These are phyloP conservation scores for Ichneumon xanthorius DNA, from an alignment of 2,888 invertebrate genomes.

Conservation along the genomic window DNA sequence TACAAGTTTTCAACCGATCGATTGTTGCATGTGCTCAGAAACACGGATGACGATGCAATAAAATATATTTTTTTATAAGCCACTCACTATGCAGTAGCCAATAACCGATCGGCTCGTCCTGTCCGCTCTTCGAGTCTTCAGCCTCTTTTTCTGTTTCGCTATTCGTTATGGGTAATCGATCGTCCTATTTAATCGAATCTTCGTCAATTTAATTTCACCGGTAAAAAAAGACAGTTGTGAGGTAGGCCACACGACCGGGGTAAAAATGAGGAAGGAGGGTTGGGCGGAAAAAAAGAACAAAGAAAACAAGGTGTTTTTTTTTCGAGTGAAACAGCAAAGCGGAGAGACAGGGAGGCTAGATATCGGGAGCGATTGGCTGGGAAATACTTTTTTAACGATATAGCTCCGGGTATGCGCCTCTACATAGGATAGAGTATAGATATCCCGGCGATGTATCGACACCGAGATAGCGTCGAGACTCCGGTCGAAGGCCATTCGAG, in stretches of 20 bases:
- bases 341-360: conserved; percentile 12
- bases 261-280: not conserved
- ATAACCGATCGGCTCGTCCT: not conserved
- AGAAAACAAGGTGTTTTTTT: not conserved
- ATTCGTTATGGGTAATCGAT: conserved; percentile 6
- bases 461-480: conserved; percentile 2
- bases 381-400: conserved; percentile 44
- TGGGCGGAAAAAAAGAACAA: not conserved
- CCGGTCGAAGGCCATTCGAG: conserved; percentile 45
- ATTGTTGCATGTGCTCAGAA: not conserved
- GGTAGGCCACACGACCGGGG: not conserved
- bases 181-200: conserved; percentile 11
- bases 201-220: conserved; percentile 8
- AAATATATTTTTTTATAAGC: not conserved
- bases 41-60: too few species aligned
- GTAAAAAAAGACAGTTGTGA: conserved; percentile 1
- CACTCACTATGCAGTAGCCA: not conserved
- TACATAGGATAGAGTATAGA: not conserved
- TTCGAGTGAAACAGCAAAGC: conserved; percentile 5
- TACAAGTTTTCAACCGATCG: not conserved
- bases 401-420: not conserved
- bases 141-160: not conserved
- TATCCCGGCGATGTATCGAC: conserved; percentile 4
- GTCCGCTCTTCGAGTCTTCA: not conserved
- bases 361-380: conserved; percentile 33